A percentile compares a stretch with the other conserved stretches of the same genome.
phyloP scores from a whole-genome alignment of 2,888 invertebrate species.

The Cylloceria caligata region DNA sequence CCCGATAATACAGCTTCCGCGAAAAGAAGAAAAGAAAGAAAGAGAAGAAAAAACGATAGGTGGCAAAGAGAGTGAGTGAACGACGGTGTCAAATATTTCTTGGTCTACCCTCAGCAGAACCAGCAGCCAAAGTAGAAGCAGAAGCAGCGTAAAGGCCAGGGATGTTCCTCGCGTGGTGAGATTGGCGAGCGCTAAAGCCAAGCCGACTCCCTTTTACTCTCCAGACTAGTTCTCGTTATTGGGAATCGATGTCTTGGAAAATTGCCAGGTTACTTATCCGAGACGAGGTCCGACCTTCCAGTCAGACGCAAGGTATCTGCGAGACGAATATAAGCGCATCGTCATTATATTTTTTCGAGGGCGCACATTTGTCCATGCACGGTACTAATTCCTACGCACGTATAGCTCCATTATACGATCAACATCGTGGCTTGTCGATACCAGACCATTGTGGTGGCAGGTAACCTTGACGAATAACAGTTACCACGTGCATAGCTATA shows the following conservation, averaged over 20 bases:
- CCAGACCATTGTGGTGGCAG: not conserved
- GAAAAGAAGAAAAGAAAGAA: conserved; percentile 1
- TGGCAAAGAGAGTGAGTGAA: conserved; percentile 15
- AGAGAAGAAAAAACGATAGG: conserved; percentile 15
- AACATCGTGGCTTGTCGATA: conserved; percentile 4
- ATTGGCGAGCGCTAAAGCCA: conserved; percentile 74
- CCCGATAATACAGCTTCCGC: conserved; percentile 26
- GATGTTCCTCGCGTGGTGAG: conserved; percentile 4
- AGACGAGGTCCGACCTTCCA: conserved; percentile 38
- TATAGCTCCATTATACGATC: conserved; percentile 24
- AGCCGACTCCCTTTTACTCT: conserved; percentile 71
- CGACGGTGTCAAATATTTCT: conserved; percentile 8
- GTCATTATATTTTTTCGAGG: conserved; percentile 9
- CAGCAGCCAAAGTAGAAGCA: conserved; percentile 8
- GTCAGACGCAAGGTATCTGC: conserved; percentile 28
- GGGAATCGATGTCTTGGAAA: conserved; percentile 75
- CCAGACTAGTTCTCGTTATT: conserved; percentile 64
- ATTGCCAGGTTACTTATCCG: conserved; percentile 74
- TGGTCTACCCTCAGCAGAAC: conserved; percentile 13
- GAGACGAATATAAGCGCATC: conserved; percentile 12
- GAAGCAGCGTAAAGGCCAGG: not conserved
- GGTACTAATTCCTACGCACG: conserved; percentile 3
- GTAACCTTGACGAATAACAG: not conserved
- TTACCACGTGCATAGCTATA: not conserved
- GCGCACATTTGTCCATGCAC: conserved; percentile 4